A percentile compares a stretch with the other conserved stretches of the same genome.
phyloP scores from a whole-genome alignment of 2,888 invertebrate genomes.

The Drosophila affinis region DNA sequence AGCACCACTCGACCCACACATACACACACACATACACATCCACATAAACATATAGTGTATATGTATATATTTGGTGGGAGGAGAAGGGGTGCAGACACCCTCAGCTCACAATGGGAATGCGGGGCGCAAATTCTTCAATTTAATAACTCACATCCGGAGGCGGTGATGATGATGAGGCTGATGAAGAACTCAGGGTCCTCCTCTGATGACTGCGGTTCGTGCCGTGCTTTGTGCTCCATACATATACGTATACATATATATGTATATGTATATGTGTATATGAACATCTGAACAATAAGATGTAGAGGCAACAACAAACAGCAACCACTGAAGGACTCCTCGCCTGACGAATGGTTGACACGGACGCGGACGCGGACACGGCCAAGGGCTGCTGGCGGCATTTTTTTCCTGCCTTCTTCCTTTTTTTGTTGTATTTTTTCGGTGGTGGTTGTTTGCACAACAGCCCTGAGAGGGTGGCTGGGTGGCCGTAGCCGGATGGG shows the following conservation, averaged over 20 bases:
- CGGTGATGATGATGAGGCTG: constrained; percentile 45
- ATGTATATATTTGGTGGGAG: neutral
- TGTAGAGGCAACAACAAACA: constrained; percentile 41
- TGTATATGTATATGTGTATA: neutral
- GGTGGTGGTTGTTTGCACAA: constrained; percentile 50
- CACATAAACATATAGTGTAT: neutral
- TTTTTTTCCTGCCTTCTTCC: constrained; percentile 33
- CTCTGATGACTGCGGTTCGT: constrained; percentile 5
- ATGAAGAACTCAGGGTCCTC: constrained; percentile 18
- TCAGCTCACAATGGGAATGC: constrained; percentile 28
- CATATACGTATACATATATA: neutral
- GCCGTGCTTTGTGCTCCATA: constrained; percentile 10
- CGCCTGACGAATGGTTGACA: constrained; percentile 78
- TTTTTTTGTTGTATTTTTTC: constrained; percentile 13
- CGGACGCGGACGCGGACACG: constrained; percentile 42
- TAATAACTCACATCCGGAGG: constrained; percentile 78
- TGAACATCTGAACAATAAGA: constrained; percentile 52
- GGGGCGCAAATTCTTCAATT: constrained; percentile 79
- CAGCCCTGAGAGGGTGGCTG: constrained; percentile 17
- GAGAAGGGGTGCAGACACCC: constrained; percentile 14
- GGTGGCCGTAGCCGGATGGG: constrained; percentile 5
- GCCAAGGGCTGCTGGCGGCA: constrained; percentile 33
- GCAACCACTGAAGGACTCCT: constrained; percentile 53
- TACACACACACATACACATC: constrained; percentile 10
- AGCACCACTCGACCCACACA: constrained; percentile 56